phyloP scores from a whole-genome alignment of 1,140 invertebrate species.

The Subanguina moxae region DNA sequence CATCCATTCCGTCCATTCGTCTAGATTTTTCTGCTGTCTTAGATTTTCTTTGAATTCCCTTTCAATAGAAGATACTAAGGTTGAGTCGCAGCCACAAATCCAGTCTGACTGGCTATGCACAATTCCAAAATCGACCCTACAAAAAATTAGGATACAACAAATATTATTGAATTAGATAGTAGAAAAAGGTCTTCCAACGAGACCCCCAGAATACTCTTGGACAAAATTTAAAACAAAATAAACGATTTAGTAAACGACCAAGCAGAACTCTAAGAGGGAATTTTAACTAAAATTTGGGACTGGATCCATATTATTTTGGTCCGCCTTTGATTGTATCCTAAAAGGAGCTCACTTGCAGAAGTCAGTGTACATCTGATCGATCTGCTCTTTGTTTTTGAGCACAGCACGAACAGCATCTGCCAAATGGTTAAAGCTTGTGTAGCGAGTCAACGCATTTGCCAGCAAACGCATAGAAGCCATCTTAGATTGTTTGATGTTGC shows the following conservation, averaged over 20 bases:
- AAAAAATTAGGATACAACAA: slow-evolving; percentile 10
- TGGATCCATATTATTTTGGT: too few relatives aligned
- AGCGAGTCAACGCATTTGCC: slow-evolving; percentile 85
- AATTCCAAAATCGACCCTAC: slow-evolving; percentile 45
- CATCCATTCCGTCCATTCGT: slow-evolving; percentile 95
- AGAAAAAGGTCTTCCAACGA: too few relatives aligned
- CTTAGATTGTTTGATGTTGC: slow-evolving; percentile 76
- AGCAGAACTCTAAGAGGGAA: too few relatives aligned
- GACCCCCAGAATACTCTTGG: too few relatives aligned
- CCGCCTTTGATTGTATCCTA: background rate
- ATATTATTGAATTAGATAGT: background rate
- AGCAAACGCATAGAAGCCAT: slow-evolving; percentile 79
- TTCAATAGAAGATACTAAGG: slow-evolving; percentile 31
- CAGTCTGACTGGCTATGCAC: slow-evolving; percentile 74
- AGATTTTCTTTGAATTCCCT: slow-evolving; percentile 60
- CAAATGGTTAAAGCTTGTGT: slow-evolving; percentile 96
- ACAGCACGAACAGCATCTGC: slow-evolving; percentile 91
- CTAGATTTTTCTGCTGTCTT: slow-evolving; percentile 87
- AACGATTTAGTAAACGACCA: too few relatives aligned
- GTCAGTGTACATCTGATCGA: slow-evolving; percentile 92
- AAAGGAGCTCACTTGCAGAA: slow-evolving; percentile 76
- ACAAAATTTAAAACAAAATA: too few relatives aligned
- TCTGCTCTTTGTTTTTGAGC: slow-evolving; percentile 88
- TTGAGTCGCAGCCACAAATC: slow-evolving; percentile 79
- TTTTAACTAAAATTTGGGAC: too few relatives aligned